phyloP scores from a whole-genome alignment of 2,113 vertebrate species.

The Lates calcarifer region DNA sequence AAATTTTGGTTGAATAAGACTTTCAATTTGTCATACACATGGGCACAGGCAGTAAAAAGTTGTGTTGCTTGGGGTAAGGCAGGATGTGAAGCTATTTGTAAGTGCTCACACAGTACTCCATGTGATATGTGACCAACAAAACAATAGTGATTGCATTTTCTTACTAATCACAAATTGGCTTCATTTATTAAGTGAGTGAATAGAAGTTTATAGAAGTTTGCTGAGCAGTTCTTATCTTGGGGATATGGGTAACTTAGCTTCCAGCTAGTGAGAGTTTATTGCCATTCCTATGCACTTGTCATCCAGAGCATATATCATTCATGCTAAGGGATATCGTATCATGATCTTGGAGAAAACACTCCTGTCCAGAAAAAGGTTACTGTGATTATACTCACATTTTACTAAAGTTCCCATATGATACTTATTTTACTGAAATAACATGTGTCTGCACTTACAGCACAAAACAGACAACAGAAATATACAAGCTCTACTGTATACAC shows the following conservation, averaged over 20 bases:
- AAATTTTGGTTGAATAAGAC: slow-evolving; percentile 69
- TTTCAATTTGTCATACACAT: slow-evolving; percentile 76
- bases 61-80: slow-evolving; percentile 32
- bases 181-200: slow-evolving; percentile 23
- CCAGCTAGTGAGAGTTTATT: neutral
- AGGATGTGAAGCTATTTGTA: slow-evolving; percentile 24
- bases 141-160: slow-evolving; percentile 25
- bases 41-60: slow-evolving; percentile 32
- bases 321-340: neutral
- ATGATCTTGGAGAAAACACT: neutral
- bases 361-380: neutral
- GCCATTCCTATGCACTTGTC: slow-evolving; percentile 3
- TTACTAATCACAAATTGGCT: slow-evolving; percentile 28
- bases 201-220: slow-evolving; percentile 20
- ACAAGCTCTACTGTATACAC: neutral
- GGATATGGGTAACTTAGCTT: slow-evolving; percentile 3
- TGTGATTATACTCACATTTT: neutral
- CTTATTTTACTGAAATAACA: neutral
- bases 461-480: neutral
- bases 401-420: neutral
- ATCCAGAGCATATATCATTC: neutral
- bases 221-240: neutral
- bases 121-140: slow-evolving; percentile 4
- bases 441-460: neutral
- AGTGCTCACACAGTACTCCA: slow-evolving; percentile 9